phyloP scores from a whole-genome alignment of 2,797 vertebrate species.

The Myotis myotis region DNA sequence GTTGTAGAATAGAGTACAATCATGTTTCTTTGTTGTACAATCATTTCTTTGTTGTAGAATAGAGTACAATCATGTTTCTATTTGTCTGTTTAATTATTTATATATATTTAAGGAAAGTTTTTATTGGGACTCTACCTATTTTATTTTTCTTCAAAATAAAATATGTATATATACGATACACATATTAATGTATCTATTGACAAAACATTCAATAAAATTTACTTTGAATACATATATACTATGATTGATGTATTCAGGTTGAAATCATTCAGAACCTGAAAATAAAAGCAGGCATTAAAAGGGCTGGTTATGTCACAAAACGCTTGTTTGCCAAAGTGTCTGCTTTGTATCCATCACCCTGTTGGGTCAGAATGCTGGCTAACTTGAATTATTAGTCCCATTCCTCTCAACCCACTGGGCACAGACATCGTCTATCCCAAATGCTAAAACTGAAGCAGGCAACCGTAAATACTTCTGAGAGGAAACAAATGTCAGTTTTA shows the following conservation, averaged over 20 bases:
- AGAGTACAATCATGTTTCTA: neutral
- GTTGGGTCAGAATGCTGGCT: neutral
- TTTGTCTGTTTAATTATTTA: neutral
- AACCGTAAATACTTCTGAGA: neutral
- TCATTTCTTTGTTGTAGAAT: neutral
- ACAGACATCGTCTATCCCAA: neutral
- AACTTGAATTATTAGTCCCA: neutral
- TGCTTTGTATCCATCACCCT: neutral
- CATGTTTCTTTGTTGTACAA: too few relatives aligned
- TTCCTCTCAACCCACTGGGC: neutral
- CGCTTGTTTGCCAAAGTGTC: neutral
- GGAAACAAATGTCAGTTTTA: neutral
- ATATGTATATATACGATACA: neutral
- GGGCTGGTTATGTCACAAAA: neutral
- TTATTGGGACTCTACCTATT: neutral
- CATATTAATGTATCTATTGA: neutral
- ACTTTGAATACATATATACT: neutral
- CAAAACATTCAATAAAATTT: neutral
- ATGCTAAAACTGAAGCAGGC: neutral
- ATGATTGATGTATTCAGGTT: neutral
- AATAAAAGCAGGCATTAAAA: slow-evolving; percentile 15
- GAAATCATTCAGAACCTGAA: slow-evolving; percentile 39
- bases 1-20: neutral
- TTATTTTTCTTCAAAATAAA: slow-evolving; percentile 6
- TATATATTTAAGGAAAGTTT: neutral